phyloP scores from a whole-genome alignment of 2,888 invertebrate genomes.

The Antheraea assamensis region DNA sequence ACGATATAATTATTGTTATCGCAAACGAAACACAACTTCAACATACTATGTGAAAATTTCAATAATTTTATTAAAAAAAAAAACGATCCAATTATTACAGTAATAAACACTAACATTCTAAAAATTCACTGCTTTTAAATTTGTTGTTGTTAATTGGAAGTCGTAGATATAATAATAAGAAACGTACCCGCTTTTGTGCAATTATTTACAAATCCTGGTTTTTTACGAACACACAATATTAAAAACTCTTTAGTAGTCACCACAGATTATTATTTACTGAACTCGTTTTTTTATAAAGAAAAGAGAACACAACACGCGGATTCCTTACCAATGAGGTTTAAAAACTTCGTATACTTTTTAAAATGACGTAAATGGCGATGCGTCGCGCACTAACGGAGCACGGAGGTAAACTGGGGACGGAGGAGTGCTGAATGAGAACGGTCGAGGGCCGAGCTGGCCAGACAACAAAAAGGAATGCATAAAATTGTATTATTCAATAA shows the following conservation, averaged over 20 bases:
- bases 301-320: not conserved
- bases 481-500: not conserved
- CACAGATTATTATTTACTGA: not conserved
- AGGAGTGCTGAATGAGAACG: constrained; percentile 5
- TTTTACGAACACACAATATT: constrained; percentile 2
- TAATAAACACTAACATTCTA: not conserved
- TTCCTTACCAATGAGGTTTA: not conserved
- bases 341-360: constrained; percentile 17
- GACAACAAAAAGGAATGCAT: constrained; percentile 20
- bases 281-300: not conserved
- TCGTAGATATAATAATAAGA: not conserved
- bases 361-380: constrained; percentile 42
- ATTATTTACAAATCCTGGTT: constrained; percentile 12
- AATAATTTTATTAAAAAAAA: not conserved
- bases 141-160: not conserved
- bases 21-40: not conserved
- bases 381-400: constrained; percentile 62
- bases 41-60: not conserved
- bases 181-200: constrained; percentile 9
- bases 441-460: constrained; percentile 1
- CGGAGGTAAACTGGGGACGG: constrained; percentile 54
- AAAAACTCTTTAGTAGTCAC: not conserved
- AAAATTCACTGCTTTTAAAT: too few species aligned
- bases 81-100: not conserved
- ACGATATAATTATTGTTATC: constrained; percentile 11